Percentiles rank a stretch among this genome's conserved stretches.
Evolutionary conservation across 2,888 invertebrate species (phyloP).

Genomic region (Megastigmus dorsalis): DNA sequence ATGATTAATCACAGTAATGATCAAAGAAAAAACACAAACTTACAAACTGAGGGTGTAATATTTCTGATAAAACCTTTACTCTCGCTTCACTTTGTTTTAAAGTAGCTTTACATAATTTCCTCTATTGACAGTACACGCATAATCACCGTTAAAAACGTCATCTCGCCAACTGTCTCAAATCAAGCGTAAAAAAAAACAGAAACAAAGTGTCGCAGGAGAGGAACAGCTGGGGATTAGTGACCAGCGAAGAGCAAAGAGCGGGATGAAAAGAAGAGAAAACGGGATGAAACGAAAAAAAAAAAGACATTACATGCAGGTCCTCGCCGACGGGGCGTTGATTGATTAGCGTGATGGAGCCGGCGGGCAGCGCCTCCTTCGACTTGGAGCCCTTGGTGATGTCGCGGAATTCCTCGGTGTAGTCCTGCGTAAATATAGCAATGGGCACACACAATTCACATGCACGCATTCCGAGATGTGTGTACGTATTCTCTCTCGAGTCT

Average conservation of each 20-base stretch:
- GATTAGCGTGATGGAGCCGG: constrained; percentile 94
- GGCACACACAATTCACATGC: constrained; percentile 74
- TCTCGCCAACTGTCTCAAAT: too few relatives aligned
- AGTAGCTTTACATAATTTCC: too few relatives aligned
- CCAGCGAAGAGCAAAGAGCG: too few relatives aligned
- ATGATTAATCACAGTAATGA: too few relatives aligned
- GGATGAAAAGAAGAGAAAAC: constrained; percentile 59
- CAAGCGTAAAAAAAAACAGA: too few relatives aligned
- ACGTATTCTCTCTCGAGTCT: constrained; percentile 29
- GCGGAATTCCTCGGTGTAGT: constrained; percentile 97
- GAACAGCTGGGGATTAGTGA: constrained; percentile 1
- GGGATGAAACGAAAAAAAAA: constrained; percentile 68
- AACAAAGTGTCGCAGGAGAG: too few relatives aligned
- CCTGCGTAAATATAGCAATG: constrained; percentile 80
- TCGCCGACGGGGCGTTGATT: constrained; percentile 96
- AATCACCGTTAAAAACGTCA: too few relatives aligned
- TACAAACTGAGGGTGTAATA: too few relatives aligned
- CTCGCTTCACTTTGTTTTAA: too few relatives aligned
- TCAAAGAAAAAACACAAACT: too few relatives aligned
- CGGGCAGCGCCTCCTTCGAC: constrained; percentile 93
- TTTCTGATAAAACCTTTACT: too few relatives aligned
- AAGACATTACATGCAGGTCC: constrained; percentile 88
- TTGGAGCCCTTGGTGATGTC: constrained; percentile 94
- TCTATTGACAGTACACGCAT: too few relatives aligned
- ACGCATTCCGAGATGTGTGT: constrained; percentile 76